Evolutionary conservation across 2,888 invertebrate species (phyloP), one percentile per base, ranked within the genome.

Genomic region (Pycnomerus fuliginosus): DNA sequence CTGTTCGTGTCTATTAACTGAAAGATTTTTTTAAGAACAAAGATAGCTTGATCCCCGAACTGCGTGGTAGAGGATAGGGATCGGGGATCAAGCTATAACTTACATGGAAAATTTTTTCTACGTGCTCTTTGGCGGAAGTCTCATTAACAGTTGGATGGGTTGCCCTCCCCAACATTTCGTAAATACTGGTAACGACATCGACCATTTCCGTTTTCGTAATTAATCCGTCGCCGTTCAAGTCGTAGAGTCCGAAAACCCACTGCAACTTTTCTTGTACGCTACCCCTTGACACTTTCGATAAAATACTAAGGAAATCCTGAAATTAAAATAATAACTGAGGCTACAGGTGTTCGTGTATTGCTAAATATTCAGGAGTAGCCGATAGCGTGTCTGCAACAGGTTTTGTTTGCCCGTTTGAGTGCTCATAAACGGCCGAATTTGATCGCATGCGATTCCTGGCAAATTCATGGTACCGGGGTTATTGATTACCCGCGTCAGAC

Each of bases 161-260:
- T 44, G 83, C 84, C 14, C 86, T 76, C 0, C 91, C 92, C 58
- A 92, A 75, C 83, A 92, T 85, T 69, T 89, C 90, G 71, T 92
- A 91, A 55, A 93, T 88, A 27, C 90, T 87, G 32, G 78, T 79
- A 22, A 89, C 90, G 24, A 92, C 90, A 45, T 87, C 83, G 53
- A 83, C 71, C 90, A 92, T 89, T 74, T 92, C 92, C 1, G 82
- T 78, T 61, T 89, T 83, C 12, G 88, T 87, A 65, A 92, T 90
- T 47, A 86, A 78, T 0, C 92, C 91, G 67, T 92, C 91, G 0
- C 87, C 86, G 63, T 92, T 89, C 43, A 89, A 80, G 70, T 93
- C 93, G 73, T 93, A 93, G 12, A 93, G 75, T 4, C 85, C 83
- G 70, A 93, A 93, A 37, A 91, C 84, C 92, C 92, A 93, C 55